Base-by-base conservation (phyloP, 2,113 vertebrate species). In the Alexandromys fortis region DNA sequence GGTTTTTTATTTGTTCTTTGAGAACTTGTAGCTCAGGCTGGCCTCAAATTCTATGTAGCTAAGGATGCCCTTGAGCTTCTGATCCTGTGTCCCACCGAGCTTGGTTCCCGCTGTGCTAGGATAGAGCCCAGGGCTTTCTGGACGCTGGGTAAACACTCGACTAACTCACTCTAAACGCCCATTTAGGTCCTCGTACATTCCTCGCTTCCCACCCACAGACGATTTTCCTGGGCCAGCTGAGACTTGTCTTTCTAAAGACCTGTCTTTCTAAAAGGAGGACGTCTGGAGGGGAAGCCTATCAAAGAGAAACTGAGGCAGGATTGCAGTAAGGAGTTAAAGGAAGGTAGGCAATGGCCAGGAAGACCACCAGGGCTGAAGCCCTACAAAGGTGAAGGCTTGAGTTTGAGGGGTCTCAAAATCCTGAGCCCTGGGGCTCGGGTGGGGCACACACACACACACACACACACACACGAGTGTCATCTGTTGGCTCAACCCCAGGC, bases 371-470 rank as follows among this genome's bases (percentile, higher is more conserved):
- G 24, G 14, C 6, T 17, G 19, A 14, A 55, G 61, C 33, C 24
- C 68, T 26, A 45, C 8, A 52, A 94, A 83, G 92, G 93, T 95
- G 96, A 94, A 95, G 12, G 72, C 47, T 70, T 88, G 58, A 45
- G 70, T 42, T 75, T 81, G 30, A 19, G 11, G 11, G 26, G 52
- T 14, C 0, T 35, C 30, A 26, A n/a, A 52, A 30, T 70, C 30
- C 26, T 70, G 67, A 17, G 47, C 47, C 7, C 22, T 24, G 4
- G 42, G 45, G 5, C 24, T 35, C 14, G 47, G 35, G 14, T 6
- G 16, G 67, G 33, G 9, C 8, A 26, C 22, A 26, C 2, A 26
- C 61, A 63, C 9, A 63, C 63, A 63, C 9, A 63, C 63, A 65
- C 22, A 35, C 45, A 72, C 17, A 16, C n/a, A 42, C 16, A 61